A percentile compares a stretch with the other conserved stretches of the same genome.
These are phyloP conservation scores for Apis dorsata DNA, from an alignment of 1,140 invertebrate species.

Conservation along the genomic window DNA sequence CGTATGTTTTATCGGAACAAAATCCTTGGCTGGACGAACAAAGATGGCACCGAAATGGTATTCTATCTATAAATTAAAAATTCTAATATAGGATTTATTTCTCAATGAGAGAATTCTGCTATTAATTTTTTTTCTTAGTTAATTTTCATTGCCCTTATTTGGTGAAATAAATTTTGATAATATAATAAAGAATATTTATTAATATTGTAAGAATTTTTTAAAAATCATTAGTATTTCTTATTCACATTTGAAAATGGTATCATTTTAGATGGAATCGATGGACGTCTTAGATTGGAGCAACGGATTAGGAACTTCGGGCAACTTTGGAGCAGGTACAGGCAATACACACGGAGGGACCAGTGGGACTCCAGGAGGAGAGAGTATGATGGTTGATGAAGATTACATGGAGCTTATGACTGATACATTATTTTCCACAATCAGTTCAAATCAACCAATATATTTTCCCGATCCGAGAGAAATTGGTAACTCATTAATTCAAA, in stretches of 20 bases:
- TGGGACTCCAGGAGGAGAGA: conserved; percentile 82
- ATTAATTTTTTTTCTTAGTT: not conserved
- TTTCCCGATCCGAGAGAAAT: conserved; percentile 98
- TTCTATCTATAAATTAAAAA: not conserved
- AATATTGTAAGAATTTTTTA: not conserved
- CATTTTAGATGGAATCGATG: conserved; percentile 86
- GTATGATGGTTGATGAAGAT: conserved; percentile 92
- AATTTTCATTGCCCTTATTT: not conserved
- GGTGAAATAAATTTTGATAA: not conserved
- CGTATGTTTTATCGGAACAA: conserved; percentile 95
- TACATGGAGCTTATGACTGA: conserved; percentile 95
- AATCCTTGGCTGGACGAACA: conserved; percentile 87
- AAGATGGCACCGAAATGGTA: conserved; percentile 89
- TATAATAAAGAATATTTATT: no score
- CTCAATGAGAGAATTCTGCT: not conserved
- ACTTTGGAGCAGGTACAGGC: conserved; percentile 64
- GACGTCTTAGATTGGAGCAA: conserved; percentile 88
- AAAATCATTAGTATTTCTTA: not conserved
- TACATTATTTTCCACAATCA: conserved; percentile 93
- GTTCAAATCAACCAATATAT: conserved; percentile 93
- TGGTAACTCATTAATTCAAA: conserved; percentile 82
- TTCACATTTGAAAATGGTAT: not conserved
- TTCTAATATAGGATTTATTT: not conserved
- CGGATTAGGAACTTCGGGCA: conserved; percentile 65
- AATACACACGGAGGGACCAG: conserved; percentile 67